Evolutionary conservation across 2,797 vertebrate species (phyloP).

Genomic region (Lerista edwardsae): DNA sequence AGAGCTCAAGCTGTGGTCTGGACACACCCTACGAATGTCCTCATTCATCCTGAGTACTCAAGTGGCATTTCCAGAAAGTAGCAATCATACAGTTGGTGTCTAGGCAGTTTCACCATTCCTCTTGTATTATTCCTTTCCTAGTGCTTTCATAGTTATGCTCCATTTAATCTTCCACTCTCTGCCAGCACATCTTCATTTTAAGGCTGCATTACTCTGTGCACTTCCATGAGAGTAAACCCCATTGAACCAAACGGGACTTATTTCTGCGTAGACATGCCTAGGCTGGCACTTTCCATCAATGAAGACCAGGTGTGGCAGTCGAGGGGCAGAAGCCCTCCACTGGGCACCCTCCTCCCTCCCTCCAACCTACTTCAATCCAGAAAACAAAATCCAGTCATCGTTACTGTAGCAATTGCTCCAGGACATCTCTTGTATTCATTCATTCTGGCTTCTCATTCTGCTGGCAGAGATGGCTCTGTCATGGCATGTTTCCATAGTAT

Average conservation of each 20-base stretch:
- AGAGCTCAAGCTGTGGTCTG: not conserved
- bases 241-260: no score
- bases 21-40: not conserved
- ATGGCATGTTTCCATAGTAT: constrained; percentile 32
- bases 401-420: no score
- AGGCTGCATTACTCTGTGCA: not conserved
- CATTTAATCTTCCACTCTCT: not conserved
- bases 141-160: not conserved
- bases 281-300: no score
- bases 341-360: no score
- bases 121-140: not conserved
- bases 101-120: not conserved
- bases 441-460: not conserved
- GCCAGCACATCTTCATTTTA: not conserved
- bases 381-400: no score
- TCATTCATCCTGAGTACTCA: not conserved
- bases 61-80: not conserved
- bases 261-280: no score
- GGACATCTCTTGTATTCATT: not conserved
- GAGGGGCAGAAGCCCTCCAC: no score
- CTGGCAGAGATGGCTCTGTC: not conserved
- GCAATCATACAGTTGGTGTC: not conserved
- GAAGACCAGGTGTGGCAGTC: no score
- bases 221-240: no score
- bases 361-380: no score